Evolutionary conservation across 2,113 vertebrate species (phyloP).

Genomic region (Pygoscelis antarcticus): DNA sequence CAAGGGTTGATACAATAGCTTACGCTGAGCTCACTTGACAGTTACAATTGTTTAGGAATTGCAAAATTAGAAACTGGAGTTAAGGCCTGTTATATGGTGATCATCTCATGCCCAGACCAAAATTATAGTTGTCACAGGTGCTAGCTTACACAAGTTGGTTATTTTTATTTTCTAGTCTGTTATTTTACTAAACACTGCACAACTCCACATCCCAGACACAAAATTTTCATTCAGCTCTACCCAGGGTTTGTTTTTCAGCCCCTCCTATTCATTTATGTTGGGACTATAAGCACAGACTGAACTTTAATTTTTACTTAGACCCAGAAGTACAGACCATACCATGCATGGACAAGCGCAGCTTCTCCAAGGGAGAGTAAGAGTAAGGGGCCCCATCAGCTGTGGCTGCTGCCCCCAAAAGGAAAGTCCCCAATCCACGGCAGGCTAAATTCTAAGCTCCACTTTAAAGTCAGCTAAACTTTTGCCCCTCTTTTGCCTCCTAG

Average conservation of each 20-base stretch:
- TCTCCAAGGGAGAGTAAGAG: background rate
- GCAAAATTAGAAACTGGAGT: background rate
- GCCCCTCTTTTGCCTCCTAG: background rate
- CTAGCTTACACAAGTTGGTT: background rate
- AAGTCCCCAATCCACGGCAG: rapidly evolving
- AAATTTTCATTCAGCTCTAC: background rate
- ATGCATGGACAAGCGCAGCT: background rate
- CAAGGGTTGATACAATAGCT: background rate
- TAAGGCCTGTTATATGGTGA: background rate
- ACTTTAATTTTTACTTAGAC: background rate
- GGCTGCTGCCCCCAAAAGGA: no score
- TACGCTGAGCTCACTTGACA: background rate
- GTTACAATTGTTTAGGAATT: background rate
- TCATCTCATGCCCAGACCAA: background rate
- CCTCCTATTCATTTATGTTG: background rate
- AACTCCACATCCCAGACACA: background rate
- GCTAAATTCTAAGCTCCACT: background rate
- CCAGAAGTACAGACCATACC: background rate
- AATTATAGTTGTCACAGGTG: background rate
- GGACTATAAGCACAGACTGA: background rate
- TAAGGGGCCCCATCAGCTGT: background rate
- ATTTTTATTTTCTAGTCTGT: background rate
- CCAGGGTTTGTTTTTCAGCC: background rate
- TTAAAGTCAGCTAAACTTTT: background rate
- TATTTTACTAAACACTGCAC: background rate